A percentile compares a stretch with the other conserved stretches of the same genome.
These are phyloP conservation scores for Channallabes apus DNA, from an alignment of 2,797 vertebrate species.

Conservation along the genomic window DNA sequence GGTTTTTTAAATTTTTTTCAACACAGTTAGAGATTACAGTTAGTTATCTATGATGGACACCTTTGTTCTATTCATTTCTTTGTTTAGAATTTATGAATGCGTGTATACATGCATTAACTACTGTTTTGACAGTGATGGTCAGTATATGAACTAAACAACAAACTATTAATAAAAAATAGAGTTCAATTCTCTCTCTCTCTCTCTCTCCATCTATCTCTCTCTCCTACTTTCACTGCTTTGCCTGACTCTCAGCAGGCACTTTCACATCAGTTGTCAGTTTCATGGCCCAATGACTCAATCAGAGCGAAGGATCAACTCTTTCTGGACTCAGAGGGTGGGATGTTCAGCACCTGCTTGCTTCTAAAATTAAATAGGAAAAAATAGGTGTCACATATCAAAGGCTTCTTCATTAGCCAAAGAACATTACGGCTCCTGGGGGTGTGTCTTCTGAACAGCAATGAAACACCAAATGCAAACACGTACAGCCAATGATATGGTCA, in stretches of 20 bases:
- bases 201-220: constrained; percentile 17
- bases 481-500: neutral
- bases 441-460: constrained; percentile 22
- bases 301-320: neutral
- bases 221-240: constrained; percentile 39
- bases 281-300: constrained; percentile 61
- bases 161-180: neutral
- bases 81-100: neutral
- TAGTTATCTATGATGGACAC: no score
- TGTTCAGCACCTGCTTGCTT: constrained; percentile 6
- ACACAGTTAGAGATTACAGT: neutral
- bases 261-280: constrained; percentile 58
- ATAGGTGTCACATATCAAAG: constrained; percentile 48
- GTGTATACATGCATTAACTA: neutral
- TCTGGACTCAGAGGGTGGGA: neutral
- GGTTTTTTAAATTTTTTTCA: no score
- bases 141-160: neutral
- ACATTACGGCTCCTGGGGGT: constrained; percentile 54
- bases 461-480: constrained; percentile 22
- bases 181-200: neutral
- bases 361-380: constrained; percentile 52
- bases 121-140: neutral
- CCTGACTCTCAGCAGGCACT: constrained; percentile 42
- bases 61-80: neutral
- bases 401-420: constrained; percentile 55